These are phyloP conservation scores for Drosophila leonis DNA, from an alignment of 2,888 invertebrate genomes.

Conservation along the genomic window DNA sequence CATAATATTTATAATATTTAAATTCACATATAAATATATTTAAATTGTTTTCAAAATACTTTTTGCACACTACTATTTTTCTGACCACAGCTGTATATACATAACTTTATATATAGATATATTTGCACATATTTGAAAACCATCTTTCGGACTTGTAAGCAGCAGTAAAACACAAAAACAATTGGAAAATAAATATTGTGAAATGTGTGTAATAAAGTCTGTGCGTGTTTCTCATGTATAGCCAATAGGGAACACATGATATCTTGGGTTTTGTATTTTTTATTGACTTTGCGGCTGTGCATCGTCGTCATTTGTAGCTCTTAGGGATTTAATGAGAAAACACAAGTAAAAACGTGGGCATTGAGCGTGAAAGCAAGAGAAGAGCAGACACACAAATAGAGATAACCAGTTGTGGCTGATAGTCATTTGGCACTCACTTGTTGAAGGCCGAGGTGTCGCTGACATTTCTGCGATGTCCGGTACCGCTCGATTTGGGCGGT, in stretches of 20 bases:
- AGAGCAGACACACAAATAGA: conserved; percentile 63
- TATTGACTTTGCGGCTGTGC: conserved; percentile 71
- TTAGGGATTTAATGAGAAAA: conserved; percentile 37
- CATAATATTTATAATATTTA: too few species aligned
- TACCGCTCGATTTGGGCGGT: conserved; percentile 75
- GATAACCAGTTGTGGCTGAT: conserved; percentile 28
- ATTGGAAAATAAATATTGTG: not conserved
- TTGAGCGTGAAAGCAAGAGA: conserved; percentile 54
- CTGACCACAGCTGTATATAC: too few species aligned
- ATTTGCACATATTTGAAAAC: conserved; percentile 3
- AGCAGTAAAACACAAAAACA: not conserved
- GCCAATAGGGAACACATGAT: not conserved
- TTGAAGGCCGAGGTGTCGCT: conserved; percentile 94
- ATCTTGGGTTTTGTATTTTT: not conserved
- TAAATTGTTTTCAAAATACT: too few species aligned
- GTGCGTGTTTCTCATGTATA: not conserved
- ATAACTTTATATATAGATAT: not conserved
- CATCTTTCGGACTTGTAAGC: not conserved
- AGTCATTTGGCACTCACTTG: conserved; percentile 87
- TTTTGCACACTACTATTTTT: too few species aligned
- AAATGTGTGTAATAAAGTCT: not conserved
- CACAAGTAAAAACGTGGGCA: conserved; percentile 35
- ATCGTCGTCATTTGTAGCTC: conserved; percentile 53
- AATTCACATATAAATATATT: too few species aligned
- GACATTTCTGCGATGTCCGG: conserved; percentile 91